phyloP scores from a whole-genome alignment of 2,797 vertebrate species.

The Clarias fuscus region DNA sequence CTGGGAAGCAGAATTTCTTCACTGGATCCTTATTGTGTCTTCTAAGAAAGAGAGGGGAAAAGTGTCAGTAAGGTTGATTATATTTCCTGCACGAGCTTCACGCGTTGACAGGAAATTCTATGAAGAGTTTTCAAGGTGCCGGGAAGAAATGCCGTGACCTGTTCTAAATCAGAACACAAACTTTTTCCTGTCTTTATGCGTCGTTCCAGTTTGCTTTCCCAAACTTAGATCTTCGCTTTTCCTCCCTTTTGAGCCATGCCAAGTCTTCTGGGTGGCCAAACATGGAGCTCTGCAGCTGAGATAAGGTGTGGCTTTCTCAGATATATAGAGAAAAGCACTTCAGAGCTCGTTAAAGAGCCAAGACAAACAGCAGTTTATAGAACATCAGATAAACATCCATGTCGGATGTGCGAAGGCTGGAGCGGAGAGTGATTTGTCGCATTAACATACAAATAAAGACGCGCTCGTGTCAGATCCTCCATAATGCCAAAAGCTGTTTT shows the following conservation, averaged over 20 bases:
- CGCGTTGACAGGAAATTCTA: slow-evolving; percentile 43
- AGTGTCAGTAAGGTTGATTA: slow-evolving; percentile 35
- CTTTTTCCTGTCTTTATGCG: slow-evolving; percentile 57
- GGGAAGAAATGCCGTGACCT: slow-evolving; percentile 51
- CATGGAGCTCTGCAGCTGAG: slow-evolving; percentile 44
- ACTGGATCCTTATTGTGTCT: slow-evolving; percentile 16
- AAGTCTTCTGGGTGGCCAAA: slow-evolving; percentile 45
- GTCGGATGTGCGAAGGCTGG: slow-evolving; percentile 32
- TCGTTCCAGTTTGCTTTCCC: slow-evolving; percentile 48
- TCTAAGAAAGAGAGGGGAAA: slow-evolving; percentile 1
- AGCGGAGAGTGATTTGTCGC: slow-evolving; percentile 3
- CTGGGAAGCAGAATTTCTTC: slow-evolving; percentile 24
- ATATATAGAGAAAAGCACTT: slow-evolving; percentile 49
- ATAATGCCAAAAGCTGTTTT: background rate
- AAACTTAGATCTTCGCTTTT: slow-evolving; percentile 56
- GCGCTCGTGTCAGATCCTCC: background rate
- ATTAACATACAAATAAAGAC: slow-evolving; percentile 3
- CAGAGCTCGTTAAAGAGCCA: slow-evolving; percentile 47
- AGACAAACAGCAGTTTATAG: slow-evolving; percentile 54
- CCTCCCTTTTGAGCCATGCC: slow-evolving; percentile 44
- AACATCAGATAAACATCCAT: slow-evolving; percentile 50
- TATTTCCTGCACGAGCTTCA: slow-evolving; percentile 27
- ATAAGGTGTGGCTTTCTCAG: slow-evolving; percentile 50
- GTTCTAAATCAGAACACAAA: slow-evolving; percentile 48
- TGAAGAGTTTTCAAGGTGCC: slow-evolving; percentile 51